These are phyloP conservation scores for Ficedula albicollis DNA, from an alignment of 2,797 vertebrate species.

Conservation along the genomic window DNA sequence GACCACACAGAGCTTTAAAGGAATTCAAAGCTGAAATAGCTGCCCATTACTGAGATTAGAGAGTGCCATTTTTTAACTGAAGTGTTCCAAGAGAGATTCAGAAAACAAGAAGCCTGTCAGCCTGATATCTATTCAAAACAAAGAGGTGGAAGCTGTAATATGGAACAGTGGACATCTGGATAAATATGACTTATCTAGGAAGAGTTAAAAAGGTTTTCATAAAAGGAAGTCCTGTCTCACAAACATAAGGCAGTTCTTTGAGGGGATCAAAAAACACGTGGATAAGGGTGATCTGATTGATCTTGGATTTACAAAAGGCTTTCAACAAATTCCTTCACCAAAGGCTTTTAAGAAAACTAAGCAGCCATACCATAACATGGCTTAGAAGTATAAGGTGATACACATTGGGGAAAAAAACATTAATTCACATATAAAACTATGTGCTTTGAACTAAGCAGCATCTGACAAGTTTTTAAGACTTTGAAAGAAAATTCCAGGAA, in stretches of 20 bases:
- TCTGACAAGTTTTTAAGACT: background rate
- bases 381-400: constrained; percentile 36
- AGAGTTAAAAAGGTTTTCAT: constrained; percentile 38
- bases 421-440: background rate
- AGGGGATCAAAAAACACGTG: constrained; percentile 46
- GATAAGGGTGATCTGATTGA: constrained; percentile 40
- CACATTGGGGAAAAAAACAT: background rate
- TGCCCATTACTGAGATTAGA: background rate
- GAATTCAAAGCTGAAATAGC: background rate
- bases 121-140: background rate
- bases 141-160: background rate
- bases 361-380: background rate
- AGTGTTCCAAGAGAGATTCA: background rate
- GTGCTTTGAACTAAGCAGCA: constrained; percentile 8
- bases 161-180: constrained; percentile 24
- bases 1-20: background rate
- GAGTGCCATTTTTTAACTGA: background rate
- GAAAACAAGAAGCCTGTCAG: background rate
- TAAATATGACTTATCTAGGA: constrained; percentile 41
- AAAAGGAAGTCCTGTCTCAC: constrained; percentile 27
- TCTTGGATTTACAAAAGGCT: constrained; percentile 50
- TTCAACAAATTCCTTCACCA: constrained; percentile 55
- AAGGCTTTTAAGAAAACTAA: constrained; percentile 39
- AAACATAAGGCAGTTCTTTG: constrained; percentile 24
- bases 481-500: background rate